A percentile compares a stretch with the other conserved stretches of the same genome.
phyloP scores from a whole-genome alignment of 1,140 invertebrate species.

The Drosophila ohnishii region DNA sequence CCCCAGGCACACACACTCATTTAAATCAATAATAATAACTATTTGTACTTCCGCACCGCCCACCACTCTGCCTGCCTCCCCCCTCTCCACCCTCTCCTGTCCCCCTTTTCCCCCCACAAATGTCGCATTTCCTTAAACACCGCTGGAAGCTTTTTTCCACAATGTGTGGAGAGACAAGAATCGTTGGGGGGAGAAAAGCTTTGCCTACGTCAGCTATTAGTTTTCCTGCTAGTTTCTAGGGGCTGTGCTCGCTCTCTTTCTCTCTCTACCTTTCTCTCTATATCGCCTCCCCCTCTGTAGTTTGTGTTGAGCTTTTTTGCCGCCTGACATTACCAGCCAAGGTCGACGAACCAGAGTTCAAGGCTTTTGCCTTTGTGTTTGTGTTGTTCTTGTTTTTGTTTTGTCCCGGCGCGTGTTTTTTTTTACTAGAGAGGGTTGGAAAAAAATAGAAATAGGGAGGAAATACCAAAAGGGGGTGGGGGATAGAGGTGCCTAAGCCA shows the following conservation, averaged over 20 bases:
- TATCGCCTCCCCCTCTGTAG: background rate
- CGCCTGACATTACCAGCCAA: conserved; percentile 75
- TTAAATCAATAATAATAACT: conserved; percentile 75
- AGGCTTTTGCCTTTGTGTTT: conserved; percentile 58
- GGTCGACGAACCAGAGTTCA: conserved; percentile 88
- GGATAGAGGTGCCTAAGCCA: conserved; percentile 8
- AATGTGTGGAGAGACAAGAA: conserved; percentile 13
- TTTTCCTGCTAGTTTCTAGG: conserved; percentile 68
- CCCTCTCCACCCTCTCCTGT: too few species aligned
- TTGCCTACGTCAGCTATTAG: conserved; percentile 44
- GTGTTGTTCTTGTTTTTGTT: conserved; percentile 30
- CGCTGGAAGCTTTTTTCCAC: conserved; percentile 56
- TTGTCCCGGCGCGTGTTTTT: conserved; percentile 55
- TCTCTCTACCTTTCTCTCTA: background rate
- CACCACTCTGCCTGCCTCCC: conserved; percentile 11
- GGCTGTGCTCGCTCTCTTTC: conserved; percentile 18
- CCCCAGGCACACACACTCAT: conserved; percentile 6
- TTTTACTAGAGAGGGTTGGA: background rate
- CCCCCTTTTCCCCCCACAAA: conserved; percentile 3
- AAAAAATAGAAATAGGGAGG: background rate
- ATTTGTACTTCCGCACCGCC: conserved; percentile 68
- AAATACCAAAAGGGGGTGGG: background rate
- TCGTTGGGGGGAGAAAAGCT: conserved; percentile 25
- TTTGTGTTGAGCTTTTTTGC: conserved; percentile 35
- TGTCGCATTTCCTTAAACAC: conserved; percentile 58